phyloP scores from a whole-genome alignment of 2,888 invertebrate genomes.

The Sclerodermus sp. region DNA sequence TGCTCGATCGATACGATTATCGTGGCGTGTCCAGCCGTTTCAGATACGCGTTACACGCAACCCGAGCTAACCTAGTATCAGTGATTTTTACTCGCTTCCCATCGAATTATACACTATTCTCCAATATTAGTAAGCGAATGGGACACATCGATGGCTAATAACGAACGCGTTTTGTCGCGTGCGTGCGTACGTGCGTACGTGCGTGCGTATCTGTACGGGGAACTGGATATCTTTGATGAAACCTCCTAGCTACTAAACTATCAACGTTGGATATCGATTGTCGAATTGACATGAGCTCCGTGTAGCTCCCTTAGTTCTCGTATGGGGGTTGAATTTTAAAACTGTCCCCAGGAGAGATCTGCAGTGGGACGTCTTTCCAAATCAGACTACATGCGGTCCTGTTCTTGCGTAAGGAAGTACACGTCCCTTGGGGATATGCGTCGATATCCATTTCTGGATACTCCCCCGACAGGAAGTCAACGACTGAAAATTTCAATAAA shows the following conservation, averaged over 20 bases:
- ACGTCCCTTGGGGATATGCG: constrained; percentile 42
- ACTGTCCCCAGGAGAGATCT: constrained; percentile 47
- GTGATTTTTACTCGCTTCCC: constrained; percentile 13
- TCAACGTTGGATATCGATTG: constrained; percentile 28
- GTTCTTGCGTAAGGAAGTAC: constrained; percentile 49
- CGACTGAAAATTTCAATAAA: no score
- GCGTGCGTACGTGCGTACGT: no score
- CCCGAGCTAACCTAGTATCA: constrained; percentile 29
- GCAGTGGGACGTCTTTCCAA: constrained; percentile 41
- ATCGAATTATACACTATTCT: no score
- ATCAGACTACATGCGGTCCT: constrained; percentile 52
- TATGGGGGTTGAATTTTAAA: constrained; percentile 57
- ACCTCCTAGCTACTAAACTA: no score
- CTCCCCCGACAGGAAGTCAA: no score
- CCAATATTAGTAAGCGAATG: no score
- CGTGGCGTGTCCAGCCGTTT: constrained; percentile 22
- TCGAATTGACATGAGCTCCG: constrained; percentile 51
- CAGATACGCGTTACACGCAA: constrained; percentile 23
- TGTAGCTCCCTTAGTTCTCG: constrained; percentile 42
- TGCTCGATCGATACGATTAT: constrained; percentile 45
- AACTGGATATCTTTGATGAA: background rate
- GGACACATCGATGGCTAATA: no score
- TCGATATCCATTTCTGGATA: constrained; percentile 27
- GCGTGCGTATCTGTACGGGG: no score
- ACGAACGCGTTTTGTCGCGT: no score